These are phyloP conservation scores for Litocranius walleri DNA, from an alignment of 2,113 vertebrate species.

Conservation along the genomic window DNA sequence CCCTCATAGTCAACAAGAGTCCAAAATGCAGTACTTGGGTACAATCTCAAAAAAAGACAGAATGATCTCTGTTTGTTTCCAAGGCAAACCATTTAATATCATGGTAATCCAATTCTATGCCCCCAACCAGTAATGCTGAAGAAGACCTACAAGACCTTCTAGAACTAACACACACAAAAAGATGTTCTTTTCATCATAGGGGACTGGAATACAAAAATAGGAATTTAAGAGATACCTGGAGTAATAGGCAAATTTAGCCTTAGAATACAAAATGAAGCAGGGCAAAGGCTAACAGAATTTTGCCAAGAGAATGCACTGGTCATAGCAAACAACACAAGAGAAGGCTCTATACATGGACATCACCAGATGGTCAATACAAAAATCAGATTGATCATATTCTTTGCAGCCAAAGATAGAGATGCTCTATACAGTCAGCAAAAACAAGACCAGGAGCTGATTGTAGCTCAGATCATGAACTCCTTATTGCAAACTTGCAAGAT, in stretches of 20 bases:
- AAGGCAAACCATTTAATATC: background rate
- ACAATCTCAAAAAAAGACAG: background rate
- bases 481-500: background rate
- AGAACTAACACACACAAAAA: background rate
- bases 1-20: background rate
- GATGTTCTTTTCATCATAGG: background rate
- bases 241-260: background rate
- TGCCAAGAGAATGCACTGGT: background rate
- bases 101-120: background rate
- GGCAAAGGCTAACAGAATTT: background rate
- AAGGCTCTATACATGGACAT: background rate
- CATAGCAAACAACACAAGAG: background rate
- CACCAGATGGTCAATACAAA: background rate
- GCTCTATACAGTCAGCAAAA: background rate
- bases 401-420: background rate
- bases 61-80: background rate
- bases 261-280: background rate
- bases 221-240: background rate
- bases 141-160: background rate
- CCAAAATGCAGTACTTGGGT: background rate
- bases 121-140: background rate
- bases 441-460: background rate
- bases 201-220: background rate
- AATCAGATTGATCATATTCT: background rate
- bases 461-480: background rate